Percentiles rank a stretch among this genome's conserved stretches.
phyloP scores from a whole-genome alignment of 2,888 invertebrate species.

The Tricholauxania praeusta region DNA sequence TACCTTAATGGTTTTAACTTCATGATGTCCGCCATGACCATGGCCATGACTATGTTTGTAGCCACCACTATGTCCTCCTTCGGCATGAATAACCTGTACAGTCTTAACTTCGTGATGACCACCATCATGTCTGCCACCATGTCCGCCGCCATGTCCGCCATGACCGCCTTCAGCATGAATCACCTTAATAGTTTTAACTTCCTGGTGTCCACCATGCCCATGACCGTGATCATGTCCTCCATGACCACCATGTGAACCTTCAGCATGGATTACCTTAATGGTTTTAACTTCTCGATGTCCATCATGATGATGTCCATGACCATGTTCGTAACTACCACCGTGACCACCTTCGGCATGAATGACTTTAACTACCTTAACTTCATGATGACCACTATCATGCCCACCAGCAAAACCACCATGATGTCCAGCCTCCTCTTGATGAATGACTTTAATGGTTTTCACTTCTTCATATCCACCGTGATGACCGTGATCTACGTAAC shows the following conservation, averaged over 20 bases:
- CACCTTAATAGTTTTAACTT: constrained; percentile 55
- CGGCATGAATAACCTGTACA: constrained; percentile 33
- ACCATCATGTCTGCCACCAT: constrained; percentile 2
- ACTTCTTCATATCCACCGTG: constrained; percentile 30
- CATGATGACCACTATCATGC: constrained; percentile 1
- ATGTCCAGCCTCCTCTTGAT: constrained; percentile 11
- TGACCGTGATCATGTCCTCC: constrained; percentile 24
- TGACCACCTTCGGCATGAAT: constrained; percentile 38
- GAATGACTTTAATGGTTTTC: constrained; percentile 42
- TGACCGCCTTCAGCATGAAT: constrained; percentile 49
- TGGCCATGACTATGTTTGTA: neutral
- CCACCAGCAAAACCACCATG: neutral
- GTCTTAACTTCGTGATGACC: constrained; percentile 30
- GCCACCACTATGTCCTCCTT: constrained; percentile 13
- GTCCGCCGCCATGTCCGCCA: constrained; percentile 24
- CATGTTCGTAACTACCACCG: neutral
- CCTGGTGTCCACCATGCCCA: constrained; percentile 45
- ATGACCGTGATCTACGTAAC: neutral
- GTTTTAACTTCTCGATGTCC: constrained; percentile 49
- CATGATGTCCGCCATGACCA: constrained; percentile 23
- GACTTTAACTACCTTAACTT: constrained; percentile 38
- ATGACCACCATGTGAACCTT: constrained; percentile 41
- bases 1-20: constrained; percentile 40
- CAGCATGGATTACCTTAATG: constrained; percentile 50
- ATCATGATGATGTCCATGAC: too few species aligned